A percentile compares a stretch with the other conserved stretches of the same genome.
phyloP scores from a whole-genome alignment of 2,888 invertebrate species.

The Epirrhoe tristata region DNA sequence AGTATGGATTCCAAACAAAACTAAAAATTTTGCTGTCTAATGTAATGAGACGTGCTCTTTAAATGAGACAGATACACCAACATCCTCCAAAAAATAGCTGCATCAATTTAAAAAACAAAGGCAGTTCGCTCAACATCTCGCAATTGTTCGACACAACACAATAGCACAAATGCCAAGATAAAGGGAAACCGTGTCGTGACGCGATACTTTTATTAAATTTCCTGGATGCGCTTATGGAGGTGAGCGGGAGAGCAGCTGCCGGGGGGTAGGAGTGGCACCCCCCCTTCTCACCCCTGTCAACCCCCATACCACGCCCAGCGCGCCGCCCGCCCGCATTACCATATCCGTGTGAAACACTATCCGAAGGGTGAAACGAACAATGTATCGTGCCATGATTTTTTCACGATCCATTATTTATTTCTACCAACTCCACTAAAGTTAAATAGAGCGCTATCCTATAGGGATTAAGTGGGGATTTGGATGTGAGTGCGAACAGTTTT shows the following conservation, averaged over 20 bases:
- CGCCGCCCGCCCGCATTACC: constrained; percentile 61
- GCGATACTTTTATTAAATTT: constrained; percentile 67
- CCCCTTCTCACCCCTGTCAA: constrained; percentile 45
- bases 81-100: not conserved
- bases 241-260: constrained; percentile 67
- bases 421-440: constrained; percentile 64
- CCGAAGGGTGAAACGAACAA: constrained; percentile 73
- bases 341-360: constrained; percentile 76
- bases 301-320: constrained; percentile 71
- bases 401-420: constrained; percentile 69
- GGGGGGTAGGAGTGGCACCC: constrained; percentile 66
- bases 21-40: no score
- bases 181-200: constrained; percentile 57
- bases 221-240: constrained; percentile 67
- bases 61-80: constrained; percentile 9
- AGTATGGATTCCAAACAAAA: no score
- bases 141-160: constrained; percentile 38
- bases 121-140: constrained; percentile 24
- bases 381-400: constrained; percentile 75
- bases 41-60: no score
- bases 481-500: constrained; percentile 64
- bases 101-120: constrained; percentile 30
- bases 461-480: constrained; percentile 73
- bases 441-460: constrained; percentile 71
- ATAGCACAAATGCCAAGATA: constrained; percentile 49